Base-by-base conservation (phyloP, 2,888 invertebrate genomes). In the Asteroscopus sphinx region DNA sequence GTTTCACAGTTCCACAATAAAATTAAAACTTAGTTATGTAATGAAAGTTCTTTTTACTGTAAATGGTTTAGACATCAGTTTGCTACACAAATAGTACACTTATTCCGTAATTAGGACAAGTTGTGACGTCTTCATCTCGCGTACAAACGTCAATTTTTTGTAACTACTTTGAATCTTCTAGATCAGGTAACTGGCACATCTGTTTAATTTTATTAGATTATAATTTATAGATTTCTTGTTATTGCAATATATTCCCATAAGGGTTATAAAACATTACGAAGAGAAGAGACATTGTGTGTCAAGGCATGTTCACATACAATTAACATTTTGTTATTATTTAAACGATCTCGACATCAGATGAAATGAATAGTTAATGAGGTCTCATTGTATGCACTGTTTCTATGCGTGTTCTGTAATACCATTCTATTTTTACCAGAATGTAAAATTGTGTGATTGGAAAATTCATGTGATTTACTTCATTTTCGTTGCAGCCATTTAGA, bases 171-270 rank as follows among this genome's bases (percentile, higher is more conserved):
- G 37, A 37, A 21, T 12, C n/a, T 37, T 35, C 9, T 16, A 37
- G 5, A 8, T 7, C 26, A n/a, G n/a, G n/a, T 30, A 39, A 40
- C 44, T 28, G 45, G 39, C 36, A 40, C 62, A 28, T 26, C 28
- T 41, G 37, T 49, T 64, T 68, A 30, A 41, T 58, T 46, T 52
- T 36, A 30, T 8, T 54, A 45, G 42, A 39, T 16, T 48, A 13
- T 47, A 39, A 49, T 55, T 60, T 56, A 62, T 54, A 62, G 35
- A 57, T 35, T 53, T 56, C 33, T 67, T 66, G 28, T 54, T 60
- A 55, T 52, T 60, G 42, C 40, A 59, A 59, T 64, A 45, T 33
- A 48, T 55, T 56, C 49, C 41, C 5, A 30, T 11, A 40, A 35
- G 37, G 3, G 15, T 35, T 35, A 35, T 48, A 42, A 21, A 47